A percentile compares a stretch with the other conserved stretches of the same genome.
Conservation (phyloP, 2,113 vertebrate species). For the Mandrillus leucophaeus region DNA sequence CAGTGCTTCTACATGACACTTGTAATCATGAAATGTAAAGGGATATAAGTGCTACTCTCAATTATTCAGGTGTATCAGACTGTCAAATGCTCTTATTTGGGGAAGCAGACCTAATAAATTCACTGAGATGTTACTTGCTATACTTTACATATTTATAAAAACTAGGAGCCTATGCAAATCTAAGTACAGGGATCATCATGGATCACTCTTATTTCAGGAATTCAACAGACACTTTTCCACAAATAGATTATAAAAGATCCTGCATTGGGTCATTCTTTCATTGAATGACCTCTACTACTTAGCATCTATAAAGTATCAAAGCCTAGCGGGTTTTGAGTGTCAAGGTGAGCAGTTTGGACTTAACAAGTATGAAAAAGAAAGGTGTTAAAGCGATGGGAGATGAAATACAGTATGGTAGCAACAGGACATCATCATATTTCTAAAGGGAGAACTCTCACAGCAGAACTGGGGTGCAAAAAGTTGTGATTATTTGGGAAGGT, state of each 20-base stretch:
- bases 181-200: neutral
- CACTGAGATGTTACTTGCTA: neutral
- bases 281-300: neutral
- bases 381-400: neutral
- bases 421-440: neutral
- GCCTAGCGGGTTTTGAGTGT: neutral
- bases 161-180: neutral
- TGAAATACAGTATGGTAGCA: neutral
- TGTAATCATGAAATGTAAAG: neutral
- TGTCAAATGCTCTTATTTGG: neutral
- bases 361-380: neutral
- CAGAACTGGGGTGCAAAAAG: neutral
- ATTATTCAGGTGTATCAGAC: neutral
- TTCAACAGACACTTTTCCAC: neutral
- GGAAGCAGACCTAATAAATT: neutral
- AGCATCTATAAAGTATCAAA: neutral
- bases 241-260: neutral
- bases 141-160: neutral
- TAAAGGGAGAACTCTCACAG: neutral
- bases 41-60: neutral
- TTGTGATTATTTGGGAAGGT: neutral
- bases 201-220: slow-evolving; percentile 40
- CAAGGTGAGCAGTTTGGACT: neutral
- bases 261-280: neutral
- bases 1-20: neutral